phyloP scores from a whole-genome alignment of 2,113 vertebrate species.

The Passer domesticus region DNA sequence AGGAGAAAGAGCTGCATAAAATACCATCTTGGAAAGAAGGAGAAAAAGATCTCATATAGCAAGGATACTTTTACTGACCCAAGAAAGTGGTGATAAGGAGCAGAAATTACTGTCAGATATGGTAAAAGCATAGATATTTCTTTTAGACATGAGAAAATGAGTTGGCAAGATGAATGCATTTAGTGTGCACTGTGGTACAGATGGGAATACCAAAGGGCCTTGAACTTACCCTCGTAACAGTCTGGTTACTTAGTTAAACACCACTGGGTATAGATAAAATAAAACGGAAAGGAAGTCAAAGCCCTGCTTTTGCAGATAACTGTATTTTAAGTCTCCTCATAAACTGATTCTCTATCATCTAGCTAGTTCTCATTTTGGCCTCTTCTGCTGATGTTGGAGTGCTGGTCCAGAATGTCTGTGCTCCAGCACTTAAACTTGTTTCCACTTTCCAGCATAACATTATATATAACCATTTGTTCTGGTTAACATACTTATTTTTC shows the following conservation, averaged over 20 bases:
- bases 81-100: constrained; percentile 7
- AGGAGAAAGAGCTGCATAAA: not conserved
- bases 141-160: not conserved
- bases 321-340: not conserved
- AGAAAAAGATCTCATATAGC: not conserved
- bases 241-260: not conserved
- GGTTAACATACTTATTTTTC: not conserved
- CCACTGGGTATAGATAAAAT: not conserved
- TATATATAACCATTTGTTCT: not conserved
- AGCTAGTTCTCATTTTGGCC: not conserved
- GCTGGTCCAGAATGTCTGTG: not conserved
- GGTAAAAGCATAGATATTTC: not conserved
- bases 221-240: not conserved
- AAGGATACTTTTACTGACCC: not conserved
- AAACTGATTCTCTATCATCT: not conserved
- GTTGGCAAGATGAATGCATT: not conserved
- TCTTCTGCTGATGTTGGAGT: not conserved
- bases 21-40: not conserved
- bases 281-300: not conserved
- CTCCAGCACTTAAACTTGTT: not conserved
- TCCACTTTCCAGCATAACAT: not conserved
- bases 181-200: not conserved
- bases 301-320: not conserved
- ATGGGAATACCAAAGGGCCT: not conserved
- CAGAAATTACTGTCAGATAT: not conserved